These are phyloP conservation scores for Aplysia californica DNA, from an alignment of 1,140 invertebrate genomes.

Conservation along the genomic window DNA sequence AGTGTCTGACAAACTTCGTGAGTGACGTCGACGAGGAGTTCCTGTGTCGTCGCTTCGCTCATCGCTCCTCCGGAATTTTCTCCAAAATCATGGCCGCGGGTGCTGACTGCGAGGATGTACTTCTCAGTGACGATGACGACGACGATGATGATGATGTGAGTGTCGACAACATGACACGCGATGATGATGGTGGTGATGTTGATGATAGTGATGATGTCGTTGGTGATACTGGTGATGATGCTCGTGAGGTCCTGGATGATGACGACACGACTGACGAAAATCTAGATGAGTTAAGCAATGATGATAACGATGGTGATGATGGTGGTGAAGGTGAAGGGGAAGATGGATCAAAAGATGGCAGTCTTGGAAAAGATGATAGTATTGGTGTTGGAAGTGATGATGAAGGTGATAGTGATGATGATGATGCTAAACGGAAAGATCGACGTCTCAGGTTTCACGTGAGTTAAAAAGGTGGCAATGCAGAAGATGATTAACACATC, in stretches of 20 bases:
- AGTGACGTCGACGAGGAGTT: constrained; percentile 22
- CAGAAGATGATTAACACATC: neutral
- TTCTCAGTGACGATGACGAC: constrained; percentile 24
- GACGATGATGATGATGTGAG: neutral
- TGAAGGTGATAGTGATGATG: constrained; percentile 3
- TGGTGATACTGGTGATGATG: neutral
- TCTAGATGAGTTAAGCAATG: neutral
- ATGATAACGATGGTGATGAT: neutral
- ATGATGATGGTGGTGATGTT: neutral
- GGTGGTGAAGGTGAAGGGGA: neutral
- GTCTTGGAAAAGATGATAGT: neutral
- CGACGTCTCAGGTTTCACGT: neutral
- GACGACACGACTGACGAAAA: too few species aligned
- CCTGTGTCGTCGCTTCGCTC: constrained; percentile 23
- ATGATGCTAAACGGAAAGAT: constrained; percentile 11
- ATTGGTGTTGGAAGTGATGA: neutral
- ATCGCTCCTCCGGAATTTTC: constrained; percentile 22
- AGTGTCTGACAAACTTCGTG: constrained; percentile 27
- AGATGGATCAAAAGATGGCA: too few species aligned
- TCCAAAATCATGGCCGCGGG: constrained; percentile 11
- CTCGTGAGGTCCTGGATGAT: neutral
- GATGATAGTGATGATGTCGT: neutral
- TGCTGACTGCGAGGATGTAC: constrained; percentile 11
- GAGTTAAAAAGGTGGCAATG: neutral
- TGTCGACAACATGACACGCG: neutral